These are phyloP conservation scores for Brachyalestes nurse DNA, from an alignment of 2,797 vertebrate genomes.

Conservation along the genomic window DNA sequence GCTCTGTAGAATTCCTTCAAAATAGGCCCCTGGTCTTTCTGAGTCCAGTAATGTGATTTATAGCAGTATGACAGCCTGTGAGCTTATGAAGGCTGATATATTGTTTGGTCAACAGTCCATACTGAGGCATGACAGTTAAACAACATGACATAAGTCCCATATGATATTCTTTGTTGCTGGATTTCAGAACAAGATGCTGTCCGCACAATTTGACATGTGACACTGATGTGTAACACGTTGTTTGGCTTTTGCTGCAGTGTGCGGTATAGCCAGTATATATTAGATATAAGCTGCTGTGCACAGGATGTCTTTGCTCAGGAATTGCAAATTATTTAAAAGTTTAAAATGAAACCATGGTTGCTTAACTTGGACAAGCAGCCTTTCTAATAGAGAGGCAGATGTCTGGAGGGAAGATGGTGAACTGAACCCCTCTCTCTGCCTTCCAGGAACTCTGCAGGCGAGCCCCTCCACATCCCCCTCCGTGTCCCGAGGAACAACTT, in stretches of 20 bases:
- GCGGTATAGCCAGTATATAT: background rate
- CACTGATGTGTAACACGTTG: background rate
- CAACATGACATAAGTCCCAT: constrained; percentile 2
- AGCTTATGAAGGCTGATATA: background rate
- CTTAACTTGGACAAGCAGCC: background rate
- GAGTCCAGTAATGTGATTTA: constrained; percentile 21
- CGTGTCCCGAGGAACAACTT: constrained; percentile 90
- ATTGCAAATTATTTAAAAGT: background rate
- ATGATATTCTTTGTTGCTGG: constrained; percentile 5
- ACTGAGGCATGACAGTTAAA: background rate
- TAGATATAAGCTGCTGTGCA: background rate
- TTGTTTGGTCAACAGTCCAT: constrained; percentile 9
- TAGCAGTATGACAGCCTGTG: constrained; percentile 9
- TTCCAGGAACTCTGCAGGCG: constrained; percentile 89
- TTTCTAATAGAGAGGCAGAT: background rate
- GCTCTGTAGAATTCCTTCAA: constrained; percentile 61
- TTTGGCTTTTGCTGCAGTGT: background rate
- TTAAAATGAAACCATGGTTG: background rate
- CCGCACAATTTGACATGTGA: background rate
- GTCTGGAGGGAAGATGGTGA: background rate
- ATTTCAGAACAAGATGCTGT: background rate
- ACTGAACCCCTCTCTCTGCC: constrained; percentile 22
- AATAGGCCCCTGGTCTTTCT: constrained; percentile 43
- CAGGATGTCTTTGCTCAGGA: no score
- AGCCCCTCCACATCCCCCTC: constrained; percentile 86